phyloP scores from a whole-genome alignment of 2,113 vertebrate species.

The Apeltes quadracus region DNA sequence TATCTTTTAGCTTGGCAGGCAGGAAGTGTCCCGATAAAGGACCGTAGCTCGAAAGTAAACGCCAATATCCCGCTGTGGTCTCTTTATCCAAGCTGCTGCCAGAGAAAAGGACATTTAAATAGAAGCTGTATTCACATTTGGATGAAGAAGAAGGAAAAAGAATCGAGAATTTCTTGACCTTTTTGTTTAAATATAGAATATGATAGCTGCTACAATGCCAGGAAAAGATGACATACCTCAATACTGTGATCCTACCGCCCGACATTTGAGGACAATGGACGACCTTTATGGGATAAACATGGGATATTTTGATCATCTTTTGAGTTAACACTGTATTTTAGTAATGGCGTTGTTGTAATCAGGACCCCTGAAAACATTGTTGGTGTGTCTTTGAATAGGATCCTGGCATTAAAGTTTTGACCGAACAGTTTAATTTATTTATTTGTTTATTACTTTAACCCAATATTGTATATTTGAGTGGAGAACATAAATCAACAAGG shows the following conservation, averaged over 20 bases:
- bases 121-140: neutral
- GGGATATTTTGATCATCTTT: slow-evolving; percentile 16
- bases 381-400: neutral
- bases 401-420: neutral
- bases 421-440: neutral
- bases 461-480: neutral
- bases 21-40: slow-evolving; percentile 13
- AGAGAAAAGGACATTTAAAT: neutral
- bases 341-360: slow-evolving; percentile 37
- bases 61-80: neutral
- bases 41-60: slow-evolving; percentile 9
- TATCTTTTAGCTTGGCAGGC: neutral
- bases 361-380: neutral
- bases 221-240: slow-evolving; percentile 48
- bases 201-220: slow-evolving; percentile 22
- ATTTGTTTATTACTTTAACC: too few species aligned
- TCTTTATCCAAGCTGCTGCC: neutral
- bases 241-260: slow-evolving; percentile 7
- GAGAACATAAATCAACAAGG: neutral
- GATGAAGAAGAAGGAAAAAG: neutral
- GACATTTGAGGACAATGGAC: slow-evolving; percentile 12
- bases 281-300: slow-evolving; percentile 28
- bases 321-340: slow-evolving; percentile 25
- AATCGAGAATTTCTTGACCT: neutral
- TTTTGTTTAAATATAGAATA: slow-evolving; percentile 13